A percentile compares a stretch with the other conserved stretches of the same genome.
These are phyloP conservation scores for Eupsittula cactorum DNA, from an alignment of 2,113 vertebrate species.

Conservation along the genomic window DNA sequence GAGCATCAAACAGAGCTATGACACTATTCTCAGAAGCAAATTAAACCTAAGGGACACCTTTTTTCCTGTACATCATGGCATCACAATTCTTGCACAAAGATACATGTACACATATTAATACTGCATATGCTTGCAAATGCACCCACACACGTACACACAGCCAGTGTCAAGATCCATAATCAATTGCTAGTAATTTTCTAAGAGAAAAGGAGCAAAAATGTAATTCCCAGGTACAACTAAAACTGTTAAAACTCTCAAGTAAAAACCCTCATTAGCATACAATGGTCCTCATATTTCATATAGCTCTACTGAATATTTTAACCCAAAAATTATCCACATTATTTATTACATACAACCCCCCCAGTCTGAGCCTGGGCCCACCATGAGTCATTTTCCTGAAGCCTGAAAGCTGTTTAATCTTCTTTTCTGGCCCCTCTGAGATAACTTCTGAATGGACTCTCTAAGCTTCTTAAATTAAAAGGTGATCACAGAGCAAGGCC, in stretches of 20 bases:
- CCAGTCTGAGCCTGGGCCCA: not conserved
- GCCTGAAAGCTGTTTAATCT: slow-evolving; percentile 20
- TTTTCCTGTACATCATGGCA: not conserved
- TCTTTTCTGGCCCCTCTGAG: slow-evolving; percentile 22
- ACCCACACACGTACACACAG: not conserved
- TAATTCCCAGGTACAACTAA: not conserved
- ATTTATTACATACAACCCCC: not conserved
- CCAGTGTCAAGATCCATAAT: not conserved
- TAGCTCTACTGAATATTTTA: not conserved
- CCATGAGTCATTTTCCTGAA: not conserved
- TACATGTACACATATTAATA: rapidly evolving
- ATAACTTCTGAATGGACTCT: slow-evolving; percentile 1
- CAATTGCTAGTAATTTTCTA: not conserved
- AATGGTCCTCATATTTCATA: not conserved
- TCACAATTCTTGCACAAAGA: not conserved
- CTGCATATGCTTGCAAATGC: not conserved
- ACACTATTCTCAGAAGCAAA: not conserved
- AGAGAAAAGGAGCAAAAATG: not conserved
- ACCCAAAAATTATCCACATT: not conserved
- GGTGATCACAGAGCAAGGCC: not conserved
- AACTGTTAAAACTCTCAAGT: not conserved
- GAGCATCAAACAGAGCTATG: not conserved
- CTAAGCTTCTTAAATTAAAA: slow-evolving; percentile 41
- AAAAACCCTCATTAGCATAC: not conserved
- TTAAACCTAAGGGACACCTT: not conserved